These are phyloP conservation scores for Indri indri DNA, from an alignment of 2,113 vertebrate genomes.

Conservation along the genomic window DNA sequence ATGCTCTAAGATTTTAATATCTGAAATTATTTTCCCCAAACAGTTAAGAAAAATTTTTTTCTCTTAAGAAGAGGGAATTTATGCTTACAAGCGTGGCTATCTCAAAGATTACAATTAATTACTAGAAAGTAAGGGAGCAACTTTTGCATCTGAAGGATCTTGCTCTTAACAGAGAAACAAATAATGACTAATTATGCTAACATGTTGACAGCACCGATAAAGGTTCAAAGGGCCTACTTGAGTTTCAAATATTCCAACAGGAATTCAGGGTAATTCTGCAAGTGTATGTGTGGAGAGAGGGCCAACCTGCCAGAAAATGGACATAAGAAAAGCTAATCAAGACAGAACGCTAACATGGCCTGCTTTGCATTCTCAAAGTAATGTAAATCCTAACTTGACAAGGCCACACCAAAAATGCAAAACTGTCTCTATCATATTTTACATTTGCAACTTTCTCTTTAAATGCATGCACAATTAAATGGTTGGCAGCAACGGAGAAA, in stretches of 20 bases:
- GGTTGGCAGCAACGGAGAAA: background rate
- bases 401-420: background rate
- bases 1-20: background rate
- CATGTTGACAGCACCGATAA: background rate
- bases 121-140: slow-evolving; percentile 2
- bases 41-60: background rate
- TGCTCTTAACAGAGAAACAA: background rate
- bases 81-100: background rate
- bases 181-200: background rate
- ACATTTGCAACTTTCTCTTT: background rate
- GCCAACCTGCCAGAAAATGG: background rate
- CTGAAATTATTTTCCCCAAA: background rate
- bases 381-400: slow-evolving; percentile 10
- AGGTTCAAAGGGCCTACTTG: background rate
- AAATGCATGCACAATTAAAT: slow-evolving; percentile 2
- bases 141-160: background rate
- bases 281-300: background rate
- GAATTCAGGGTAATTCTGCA: background rate
- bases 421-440: background rate
- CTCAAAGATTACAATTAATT: slow-evolving; percentile 1
- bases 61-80: background rate
- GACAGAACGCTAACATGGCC: background rate
- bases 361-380: background rate
- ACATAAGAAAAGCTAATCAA: background rate
- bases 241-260: background rate